Conservation (phyloP, 2,888 invertebrate species). For the Lasioglossum zephyrum region DNA sequence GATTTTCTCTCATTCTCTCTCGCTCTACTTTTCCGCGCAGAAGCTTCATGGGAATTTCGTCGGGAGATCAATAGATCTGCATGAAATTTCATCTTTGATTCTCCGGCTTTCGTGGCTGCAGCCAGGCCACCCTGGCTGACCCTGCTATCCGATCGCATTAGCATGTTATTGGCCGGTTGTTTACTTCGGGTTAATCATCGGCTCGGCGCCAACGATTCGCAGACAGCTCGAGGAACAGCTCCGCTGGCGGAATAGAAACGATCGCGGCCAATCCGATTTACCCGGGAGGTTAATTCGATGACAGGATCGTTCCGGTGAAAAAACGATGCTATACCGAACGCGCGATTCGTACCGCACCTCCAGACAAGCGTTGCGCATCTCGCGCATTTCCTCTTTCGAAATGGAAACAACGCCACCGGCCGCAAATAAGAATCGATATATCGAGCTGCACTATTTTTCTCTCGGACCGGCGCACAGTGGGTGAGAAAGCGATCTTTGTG, state of each 20-base stretch:
- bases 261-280: slow-evolving; percentile 41
- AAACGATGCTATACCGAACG: background rate
- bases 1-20: background rate
- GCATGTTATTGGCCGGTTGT: slow-evolving; percentile 83
- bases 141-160: slow-evolving; percentile 76
- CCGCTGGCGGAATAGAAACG: background rate
- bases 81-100: slow-evolving; percentile 60
- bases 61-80: slow-evolving; percentile 9
- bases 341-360: background rate
- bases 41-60: slow-evolving; percentile 41
- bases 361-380: background rate
- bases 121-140: slow-evolving; percentile 26
- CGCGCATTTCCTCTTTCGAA: background rate
- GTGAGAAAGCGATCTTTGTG: too few relatives aligned
- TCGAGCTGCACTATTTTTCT: background rate
- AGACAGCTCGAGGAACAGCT: slow-evolving; percentile 23
- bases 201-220: slow-evolving; percentile 55
- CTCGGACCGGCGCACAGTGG: background rate
- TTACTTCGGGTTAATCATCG: slow-evolving; percentile 80
- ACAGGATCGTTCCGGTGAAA: background rate
- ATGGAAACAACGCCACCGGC: background rate
- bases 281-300: slow-evolving; percentile 19
- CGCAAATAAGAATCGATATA: slow-evolving; percentile 1
- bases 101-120: slow-evolving; percentile 24
- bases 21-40: background rate